Evolutionary conservation across 2,797 vertebrate species (phyloP).

Genomic region (Sebastes baramenuke): DNA sequence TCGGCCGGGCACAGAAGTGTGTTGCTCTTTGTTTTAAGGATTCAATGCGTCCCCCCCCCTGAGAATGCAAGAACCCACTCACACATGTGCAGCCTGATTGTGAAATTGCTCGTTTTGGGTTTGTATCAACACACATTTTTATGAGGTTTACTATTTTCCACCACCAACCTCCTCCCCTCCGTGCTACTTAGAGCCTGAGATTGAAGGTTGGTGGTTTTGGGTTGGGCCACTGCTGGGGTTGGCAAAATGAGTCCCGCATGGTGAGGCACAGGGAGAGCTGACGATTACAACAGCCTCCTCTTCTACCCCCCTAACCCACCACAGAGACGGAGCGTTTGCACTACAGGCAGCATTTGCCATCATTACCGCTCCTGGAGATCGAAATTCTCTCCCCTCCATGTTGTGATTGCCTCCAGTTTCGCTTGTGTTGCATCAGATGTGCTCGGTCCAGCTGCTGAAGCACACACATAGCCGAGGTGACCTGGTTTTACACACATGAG

Average conservation of each 20-base stretch:
- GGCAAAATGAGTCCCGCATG: slow-evolving; percentile 60
- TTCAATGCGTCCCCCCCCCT: not conserved
- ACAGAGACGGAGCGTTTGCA: slow-evolving; percentile 7
- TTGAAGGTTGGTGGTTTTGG: slow-evolving; percentile 76
- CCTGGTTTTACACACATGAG: slow-evolving; percentile 50
- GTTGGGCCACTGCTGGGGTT: slow-evolving; percentile 66
- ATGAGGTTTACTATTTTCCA: slow-evolving; percentile 51
- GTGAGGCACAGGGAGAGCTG: slow-evolving; percentile 38
- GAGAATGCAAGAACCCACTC: slow-evolving; percentile 3
- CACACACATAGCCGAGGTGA: slow-evolving; percentile 62
- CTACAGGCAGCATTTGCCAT: slow-evolving; percentile 3
- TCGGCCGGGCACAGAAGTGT: not conserved
- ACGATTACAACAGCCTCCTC: slow-evolving; percentile 27
- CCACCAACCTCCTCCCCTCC: slow-evolving; percentile 26
- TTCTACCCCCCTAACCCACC: slow-evolving; percentile 13
- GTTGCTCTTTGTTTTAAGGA: slow-evolving; percentile 51
- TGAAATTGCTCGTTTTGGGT: slow-evolving; percentile 31
- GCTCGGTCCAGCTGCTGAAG: slow-evolving; percentile 72
- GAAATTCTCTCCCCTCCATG: slow-evolving; percentile 33
- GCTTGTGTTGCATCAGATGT: slow-evolving; percentile 82
- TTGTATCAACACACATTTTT: slow-evolving; percentile 44
- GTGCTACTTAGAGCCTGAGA: slow-evolving; percentile 39
- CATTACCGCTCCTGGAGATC: slow-evolving; percentile 53
- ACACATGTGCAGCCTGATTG: slow-evolving; percentile 26
- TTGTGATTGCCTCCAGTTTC: slow-evolving; percentile 69